Percentiles rank a stretch among this genome's conserved stretches.
These are phyloP conservation scores for Ctenochaetus hawaiiensis DNA, from an alignment of 2,797 vertebrate genomes.

Conservation along the genomic window DNA sequence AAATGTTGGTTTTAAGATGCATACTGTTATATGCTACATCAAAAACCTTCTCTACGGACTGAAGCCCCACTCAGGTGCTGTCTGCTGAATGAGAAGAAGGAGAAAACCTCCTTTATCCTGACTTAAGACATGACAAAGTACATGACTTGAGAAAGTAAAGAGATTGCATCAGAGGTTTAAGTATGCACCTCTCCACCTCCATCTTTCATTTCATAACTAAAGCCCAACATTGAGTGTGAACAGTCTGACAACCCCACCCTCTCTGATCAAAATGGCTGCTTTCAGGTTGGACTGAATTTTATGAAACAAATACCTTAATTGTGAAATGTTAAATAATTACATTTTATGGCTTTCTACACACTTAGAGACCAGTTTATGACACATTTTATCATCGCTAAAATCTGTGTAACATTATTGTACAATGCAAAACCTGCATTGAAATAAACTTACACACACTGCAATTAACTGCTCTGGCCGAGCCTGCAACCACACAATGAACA, in stretches of 20 bases:
- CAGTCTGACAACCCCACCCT: not conserved
- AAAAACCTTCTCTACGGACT: not conserved
- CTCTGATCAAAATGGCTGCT: conserved; percentile 8
- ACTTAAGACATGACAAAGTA: too few species aligned
- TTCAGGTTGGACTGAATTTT: not conserved
- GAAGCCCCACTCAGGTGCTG: not conserved
- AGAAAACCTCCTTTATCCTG: not conserved
- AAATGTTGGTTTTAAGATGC: not conserved
- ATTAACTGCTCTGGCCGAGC: conserved; percentile 37
- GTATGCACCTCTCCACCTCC: not conserved
- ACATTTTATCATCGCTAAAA: conserved; percentile 20
- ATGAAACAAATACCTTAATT: conserved; percentile 5
- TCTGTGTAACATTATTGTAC: conserved; percentile 2
- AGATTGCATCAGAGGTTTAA: not conserved
- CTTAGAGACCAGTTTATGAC: conserved; percentile 9
- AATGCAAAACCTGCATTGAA: not conserved
- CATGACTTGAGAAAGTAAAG: too few species aligned
- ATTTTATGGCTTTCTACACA: not conserved
- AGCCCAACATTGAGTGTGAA: conserved; percentile 2
- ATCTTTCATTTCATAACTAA: not conserved
- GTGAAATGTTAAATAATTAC: not conserved
- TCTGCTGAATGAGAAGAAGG: not conserved
- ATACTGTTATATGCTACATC: too few species aligned
- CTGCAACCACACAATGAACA: conserved; percentile 51
- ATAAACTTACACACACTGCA: conserved; percentile 32